A percentile compares a stretch with the other conserved stretches of the same genome.
phyloP scores from a whole-genome alignment of 1,140 invertebrate genomes.

The Parapsyche elsis region DNA sequence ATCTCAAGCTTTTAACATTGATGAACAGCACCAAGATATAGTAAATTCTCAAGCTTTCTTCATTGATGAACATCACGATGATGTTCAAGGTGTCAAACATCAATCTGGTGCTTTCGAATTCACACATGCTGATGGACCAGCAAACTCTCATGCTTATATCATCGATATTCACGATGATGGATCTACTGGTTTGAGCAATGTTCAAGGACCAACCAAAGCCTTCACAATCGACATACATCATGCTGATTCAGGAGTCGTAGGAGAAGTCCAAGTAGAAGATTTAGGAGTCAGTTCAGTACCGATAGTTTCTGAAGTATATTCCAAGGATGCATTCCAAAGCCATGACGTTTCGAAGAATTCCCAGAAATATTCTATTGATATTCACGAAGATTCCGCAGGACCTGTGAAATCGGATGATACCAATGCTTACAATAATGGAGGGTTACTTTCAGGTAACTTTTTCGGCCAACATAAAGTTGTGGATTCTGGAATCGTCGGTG shows the following conservation, averaged over 20 bases:
- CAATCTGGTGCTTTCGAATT: not conserved
- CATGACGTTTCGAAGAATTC: not conserved
- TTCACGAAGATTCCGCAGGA: not conserved
- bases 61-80: constrained; percentile 12
- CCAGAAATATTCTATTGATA: constrained; percentile 8
- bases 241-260: not conserved
- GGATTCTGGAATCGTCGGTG: no score
- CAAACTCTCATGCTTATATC: constrained; percentile 6
- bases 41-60: not conserved
- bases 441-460: no score
- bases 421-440: no score
- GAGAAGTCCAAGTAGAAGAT: no score
- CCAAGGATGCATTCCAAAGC: no score
- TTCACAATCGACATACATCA: constrained; percentile 20
- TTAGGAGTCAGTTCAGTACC: no score
- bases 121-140: not conserved
- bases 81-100: not conserved
- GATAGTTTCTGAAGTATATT: no score
- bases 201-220: no score
- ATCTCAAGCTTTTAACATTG: not conserved
- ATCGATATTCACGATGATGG: constrained; percentile 7
- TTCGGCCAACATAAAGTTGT: no score
- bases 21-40: not conserved
- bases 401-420: no score
- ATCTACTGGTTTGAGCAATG: no score